phyloP scores from a whole-genome alignment of 2,797 vertebrate genomes.

The Agapornis canus region DNA sequence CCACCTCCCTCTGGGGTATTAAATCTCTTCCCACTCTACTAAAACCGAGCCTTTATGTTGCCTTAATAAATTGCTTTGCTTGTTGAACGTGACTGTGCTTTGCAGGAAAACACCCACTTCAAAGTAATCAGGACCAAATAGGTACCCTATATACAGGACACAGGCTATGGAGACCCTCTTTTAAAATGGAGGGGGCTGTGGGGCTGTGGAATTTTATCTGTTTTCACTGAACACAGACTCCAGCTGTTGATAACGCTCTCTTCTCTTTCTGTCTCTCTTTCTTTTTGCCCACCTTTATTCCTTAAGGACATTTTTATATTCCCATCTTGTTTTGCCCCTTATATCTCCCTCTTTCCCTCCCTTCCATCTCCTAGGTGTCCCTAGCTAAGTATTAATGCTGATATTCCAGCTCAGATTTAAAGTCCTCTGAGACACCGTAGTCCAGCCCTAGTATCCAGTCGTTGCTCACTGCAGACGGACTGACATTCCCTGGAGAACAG shows the following conservation, averaged over 20 bases:
- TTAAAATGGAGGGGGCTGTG: neutral
- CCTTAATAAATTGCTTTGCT: neutral
- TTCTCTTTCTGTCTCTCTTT: neutral
- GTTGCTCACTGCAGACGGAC: neutral
- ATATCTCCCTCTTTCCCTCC: neutral
- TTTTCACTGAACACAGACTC: neutral
- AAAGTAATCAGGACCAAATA: neutral
- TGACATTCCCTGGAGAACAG: conserved; percentile 43
- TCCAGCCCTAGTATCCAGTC: neutral
- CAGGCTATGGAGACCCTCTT: neutral
- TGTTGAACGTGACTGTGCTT: neutral
- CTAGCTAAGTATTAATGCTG: rapidly evolving
- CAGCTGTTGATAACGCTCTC: neutral
- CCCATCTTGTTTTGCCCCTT: neutral
- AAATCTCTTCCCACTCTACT: conserved; percentile 9
- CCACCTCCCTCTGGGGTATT: neutral
- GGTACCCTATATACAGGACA: neutral
- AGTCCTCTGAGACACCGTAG: rapidly evolving
- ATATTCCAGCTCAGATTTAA: neutral
- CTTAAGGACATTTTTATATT: neutral
- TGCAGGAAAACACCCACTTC: neutral
- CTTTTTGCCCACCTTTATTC: rapidly evolving
- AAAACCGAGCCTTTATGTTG: neutral
- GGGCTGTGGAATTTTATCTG: rapidly evolving
- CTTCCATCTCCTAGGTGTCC: neutral